phyloP scores from a whole-genome alignment of 2,797 vertebrate genomes.

The Taeniopygia guttata region DNA sequence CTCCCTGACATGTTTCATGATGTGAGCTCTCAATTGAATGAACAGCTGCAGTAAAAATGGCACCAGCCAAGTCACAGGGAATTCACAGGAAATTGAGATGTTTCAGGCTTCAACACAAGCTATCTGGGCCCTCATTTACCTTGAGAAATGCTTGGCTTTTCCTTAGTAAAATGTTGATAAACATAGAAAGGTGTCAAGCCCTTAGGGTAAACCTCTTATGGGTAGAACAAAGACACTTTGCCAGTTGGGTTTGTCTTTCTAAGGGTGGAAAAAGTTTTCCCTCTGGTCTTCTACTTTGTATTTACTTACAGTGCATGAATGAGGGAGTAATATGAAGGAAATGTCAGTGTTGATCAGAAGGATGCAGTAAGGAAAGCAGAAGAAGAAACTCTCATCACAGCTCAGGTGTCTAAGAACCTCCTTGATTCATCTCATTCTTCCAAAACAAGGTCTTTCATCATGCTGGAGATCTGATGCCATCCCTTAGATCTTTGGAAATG shows the following conservation, averaged over 20 bases:
- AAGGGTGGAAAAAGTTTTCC: not conserved
- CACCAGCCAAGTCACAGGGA: slow-evolving; percentile 7
- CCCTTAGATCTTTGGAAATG: not conserved
- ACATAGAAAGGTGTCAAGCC: not conserved
- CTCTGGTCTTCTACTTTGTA: not conserved
- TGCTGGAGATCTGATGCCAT: not conserved
- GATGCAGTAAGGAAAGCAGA: not conserved
- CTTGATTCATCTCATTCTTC: not conserved
- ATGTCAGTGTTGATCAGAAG: not conserved
- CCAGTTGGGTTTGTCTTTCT: not conserved
- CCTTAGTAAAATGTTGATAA: not conserved
- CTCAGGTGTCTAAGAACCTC: not conserved
- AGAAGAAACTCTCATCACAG: not conserved
- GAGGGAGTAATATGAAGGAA: not conserved
- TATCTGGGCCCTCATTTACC: not conserved
- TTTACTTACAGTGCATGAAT: not conserved
- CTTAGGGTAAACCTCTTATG: not conserved
- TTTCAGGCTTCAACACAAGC: not conserved
- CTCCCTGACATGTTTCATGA: slow-evolving; percentile 37
- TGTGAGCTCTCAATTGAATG: slow-evolving; percentile 65
- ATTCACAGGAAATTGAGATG: slow-evolving; percentile 2
- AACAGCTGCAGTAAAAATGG: slow-evolving; percentile 68
- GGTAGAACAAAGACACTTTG: rapidly evolving
- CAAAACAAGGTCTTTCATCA: not conserved
- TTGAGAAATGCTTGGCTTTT: not conserved